Base-by-base conservation (phyloP, 1,140 invertebrate species). In the Doryteuthis pealeii region DNA sequence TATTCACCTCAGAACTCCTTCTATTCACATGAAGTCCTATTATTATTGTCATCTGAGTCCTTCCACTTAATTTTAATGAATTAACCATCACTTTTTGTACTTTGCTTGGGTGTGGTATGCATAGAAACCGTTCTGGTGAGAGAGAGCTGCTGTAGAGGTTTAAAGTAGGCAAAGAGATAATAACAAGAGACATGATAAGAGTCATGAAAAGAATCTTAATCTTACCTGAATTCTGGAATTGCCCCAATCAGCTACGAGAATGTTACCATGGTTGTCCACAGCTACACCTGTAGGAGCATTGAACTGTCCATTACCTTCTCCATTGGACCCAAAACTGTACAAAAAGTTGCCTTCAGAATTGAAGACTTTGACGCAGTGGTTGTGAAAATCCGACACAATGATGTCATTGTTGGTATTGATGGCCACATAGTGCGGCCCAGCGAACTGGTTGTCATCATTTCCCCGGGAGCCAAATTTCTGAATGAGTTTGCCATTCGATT, bases 221-320 rank as follows among this genome's bases (percentile, higher is more conserved):
- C 35, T 40, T 40, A 91, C 90, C 88, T 91, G 90, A 76, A 91
- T 90, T 73, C 90, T 83, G 43, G 89, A 90, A 79, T 91, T 91
- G 68, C 90, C 90, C 90, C 90, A 91, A 74, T 91, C 90, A 62
- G 90, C 90, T 8, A 91, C 90, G 8, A 91, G 81, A 74, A 91
- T 90, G 75, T 91, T 90, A 73, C 89, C 90, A 75, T 89, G 84
- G 15, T 84, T 80, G 76, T 91, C 90, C 22, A 90, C 87, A 67
- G 90, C 89, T 15, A 91, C 83, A 8, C 90, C 90, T 15, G 90
- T 91, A 1, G 90, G 90, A n/a, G 90, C 90, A 82, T 91, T 91
- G 79, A 91, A 91, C 81, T 91, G 90, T 2, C 90, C 90, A 80
- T 90, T 90, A 0, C 90, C 90, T 74, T 90, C 89, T 18, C 88